phyloP scores from a whole-genome alignment of 2,113 vertebrate species.

The Sterna hirundo region DNA sequence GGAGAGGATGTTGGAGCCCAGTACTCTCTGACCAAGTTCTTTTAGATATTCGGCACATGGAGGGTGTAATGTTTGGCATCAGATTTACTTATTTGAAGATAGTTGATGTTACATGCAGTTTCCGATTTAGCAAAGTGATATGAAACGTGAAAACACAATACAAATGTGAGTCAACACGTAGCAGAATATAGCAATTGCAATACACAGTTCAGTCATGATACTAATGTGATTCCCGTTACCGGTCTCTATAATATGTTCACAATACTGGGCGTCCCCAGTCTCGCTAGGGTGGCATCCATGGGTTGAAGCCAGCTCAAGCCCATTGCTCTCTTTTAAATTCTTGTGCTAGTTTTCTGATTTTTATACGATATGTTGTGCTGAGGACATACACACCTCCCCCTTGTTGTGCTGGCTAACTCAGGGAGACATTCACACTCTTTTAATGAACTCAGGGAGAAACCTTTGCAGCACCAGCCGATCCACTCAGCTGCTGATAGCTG shows the following conservation, averaged over 20 bases:
- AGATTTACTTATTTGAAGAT: background rate
- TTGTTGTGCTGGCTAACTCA: background rate
- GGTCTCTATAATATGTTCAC: background rate
- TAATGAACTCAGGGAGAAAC: background rate
- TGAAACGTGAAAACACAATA: background rate
- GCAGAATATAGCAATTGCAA: background rate
- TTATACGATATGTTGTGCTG: fast-evolving
- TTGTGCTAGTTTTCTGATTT: background rate
- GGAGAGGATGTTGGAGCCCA: background rate
- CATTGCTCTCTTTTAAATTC: background rate
- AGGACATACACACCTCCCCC: background rate
- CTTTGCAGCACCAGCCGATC: background rate
- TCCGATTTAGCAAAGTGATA: background rate
- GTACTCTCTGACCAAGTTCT: background rate
- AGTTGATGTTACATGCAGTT: background rate
- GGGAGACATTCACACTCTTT: background rate
- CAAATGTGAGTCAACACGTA: fast-evolving
- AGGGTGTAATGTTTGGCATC: background rate
- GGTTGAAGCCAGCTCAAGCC: background rate
- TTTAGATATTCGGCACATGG: background rate
- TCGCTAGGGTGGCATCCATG: fast-evolving
- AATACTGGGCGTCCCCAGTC: no score
- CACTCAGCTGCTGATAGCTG: background rate
- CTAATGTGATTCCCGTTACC: background rate
- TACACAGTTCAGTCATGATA: background rate